phyloP scores from a whole-genome alignment of 2,797 vertebrate species.

The Gallinago stenura region DNA sequence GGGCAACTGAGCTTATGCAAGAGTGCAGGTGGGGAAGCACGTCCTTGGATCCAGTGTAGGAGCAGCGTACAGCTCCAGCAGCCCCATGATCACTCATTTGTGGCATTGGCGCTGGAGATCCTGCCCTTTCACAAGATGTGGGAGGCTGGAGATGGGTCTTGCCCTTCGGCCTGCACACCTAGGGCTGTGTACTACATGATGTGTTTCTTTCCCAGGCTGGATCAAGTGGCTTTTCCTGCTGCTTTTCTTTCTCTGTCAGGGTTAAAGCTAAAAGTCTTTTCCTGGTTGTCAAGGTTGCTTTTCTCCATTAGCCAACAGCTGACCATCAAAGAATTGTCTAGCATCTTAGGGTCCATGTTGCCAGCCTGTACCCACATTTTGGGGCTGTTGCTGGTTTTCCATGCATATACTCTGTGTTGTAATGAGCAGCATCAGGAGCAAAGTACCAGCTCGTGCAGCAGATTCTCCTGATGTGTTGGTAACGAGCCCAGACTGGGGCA shows the following conservation, averaged over 20 bases:
- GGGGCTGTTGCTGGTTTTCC: not conserved
- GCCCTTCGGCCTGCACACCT: not conserved
- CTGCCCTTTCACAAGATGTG: not conserved
- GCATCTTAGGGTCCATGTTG: not conserved
- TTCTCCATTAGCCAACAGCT: not conserved
- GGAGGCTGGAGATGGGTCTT: not conserved
- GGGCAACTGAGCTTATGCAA: not conserved
- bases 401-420: rapidly evolving
- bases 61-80: not conserved
- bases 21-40: rapidly evolving
- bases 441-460: not conserved
- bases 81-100: not conserved
- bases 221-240: not conserved
- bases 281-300: not conserved
- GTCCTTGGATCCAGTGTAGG: not conserved
- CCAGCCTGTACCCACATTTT: not conserved
- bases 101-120: not conserved
- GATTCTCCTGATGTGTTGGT: not conserved
- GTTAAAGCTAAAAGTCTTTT: not conserved
- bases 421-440: not conserved
- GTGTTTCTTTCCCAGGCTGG: not conserved
- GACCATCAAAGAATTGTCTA: rapidly evolving
- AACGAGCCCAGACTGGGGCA: rapidly evolving
- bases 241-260: not conserved
- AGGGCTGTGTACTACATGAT: not conserved